Evolutionary conservation across 2,888 invertebrate species (phyloP), one percentile per base, ranked within the genome.

Genomic region (Cataglyphis cursor): DNA sequence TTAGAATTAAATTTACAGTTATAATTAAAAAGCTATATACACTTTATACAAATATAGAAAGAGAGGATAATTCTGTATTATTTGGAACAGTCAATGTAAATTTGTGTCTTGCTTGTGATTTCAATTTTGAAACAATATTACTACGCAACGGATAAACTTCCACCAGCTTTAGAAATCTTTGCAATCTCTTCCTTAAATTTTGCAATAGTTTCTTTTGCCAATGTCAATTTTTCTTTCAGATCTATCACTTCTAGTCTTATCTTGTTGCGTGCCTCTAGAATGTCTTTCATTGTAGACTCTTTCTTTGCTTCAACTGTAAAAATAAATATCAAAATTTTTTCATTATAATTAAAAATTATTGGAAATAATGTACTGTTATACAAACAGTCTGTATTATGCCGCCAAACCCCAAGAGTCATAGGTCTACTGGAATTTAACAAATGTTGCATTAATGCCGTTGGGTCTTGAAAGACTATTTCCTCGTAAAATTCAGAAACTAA

Each of bases 401-500:
- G 97, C 97, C 98, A 98, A 38, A 96, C 94, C 0, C 97, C 97
- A 82, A 96, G 96, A 0, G 97, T 97, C 31, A 98, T 95, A 1
- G 97, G 97, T 91, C 97, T 97, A 0, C 97, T 96, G 90, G 96
- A 97, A 84, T 97, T 97, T 59, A 99, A 95, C 41, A 98, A 95
- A 93, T 98, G 98, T 92, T 99, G 98, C 98, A 99, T 98, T 88
- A 98, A 95, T 85, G 97, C 97, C 0, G 98, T 98, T 0, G 98
- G 98, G 94, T 98, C 98, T 95, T 98, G 98, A 93, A 98, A 98
- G 0, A 99, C 98, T 76, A 99, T 97, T 96, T 99, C 99, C 94
- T 99, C 99, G 93, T 99, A 99, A 85, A 97, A 98, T 95, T 99
- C 99, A 0, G 98, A 98, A 12, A 99, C 98, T 0, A 99, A 95